A percentile compares a stretch with the other conserved stretches of the same genome.
These are phyloP conservation scores for Piprites chloris DNA, from an alignment of 2,113 vertebrate species.

Conservation along the genomic window DNA sequence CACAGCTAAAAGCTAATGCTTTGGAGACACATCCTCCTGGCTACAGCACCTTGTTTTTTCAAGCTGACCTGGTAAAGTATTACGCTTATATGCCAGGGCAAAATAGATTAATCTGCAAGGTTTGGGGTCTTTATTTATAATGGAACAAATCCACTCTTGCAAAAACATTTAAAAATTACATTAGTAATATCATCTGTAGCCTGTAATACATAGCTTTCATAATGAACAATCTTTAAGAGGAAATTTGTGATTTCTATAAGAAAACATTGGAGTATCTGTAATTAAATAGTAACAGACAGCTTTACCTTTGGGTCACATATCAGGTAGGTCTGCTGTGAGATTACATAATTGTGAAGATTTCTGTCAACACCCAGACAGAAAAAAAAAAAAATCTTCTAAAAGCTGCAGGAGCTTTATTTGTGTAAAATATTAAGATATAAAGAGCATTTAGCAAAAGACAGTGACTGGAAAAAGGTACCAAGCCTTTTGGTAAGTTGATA, in stretches of 20 bases:
- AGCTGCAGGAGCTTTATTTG: not conserved
- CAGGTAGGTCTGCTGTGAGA: not conserved
- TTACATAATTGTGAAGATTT: not conserved
- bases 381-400: not conserved
- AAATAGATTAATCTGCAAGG: not conserved
- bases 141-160: not conserved
- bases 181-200: not conserved
- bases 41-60: not conserved
- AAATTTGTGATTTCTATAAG: not conserved
- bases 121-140: not conserved
- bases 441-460: not conserved
- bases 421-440: not conserved
- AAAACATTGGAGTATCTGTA: not conserved
- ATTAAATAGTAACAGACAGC: not conserved
- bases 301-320: not conserved
- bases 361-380: not conserved
- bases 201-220: not conserved
- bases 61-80: not conserved
- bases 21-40: not conserved
- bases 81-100: not conserved
- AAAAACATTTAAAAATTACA: not conserved
- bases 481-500: not conserved
- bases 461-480: not conserved
- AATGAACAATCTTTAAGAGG: not conserved
- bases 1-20: not conserved